Conservation (phyloP, 92 coral and sea anemone genomes). For the Paramuricea clavata region DNA sequence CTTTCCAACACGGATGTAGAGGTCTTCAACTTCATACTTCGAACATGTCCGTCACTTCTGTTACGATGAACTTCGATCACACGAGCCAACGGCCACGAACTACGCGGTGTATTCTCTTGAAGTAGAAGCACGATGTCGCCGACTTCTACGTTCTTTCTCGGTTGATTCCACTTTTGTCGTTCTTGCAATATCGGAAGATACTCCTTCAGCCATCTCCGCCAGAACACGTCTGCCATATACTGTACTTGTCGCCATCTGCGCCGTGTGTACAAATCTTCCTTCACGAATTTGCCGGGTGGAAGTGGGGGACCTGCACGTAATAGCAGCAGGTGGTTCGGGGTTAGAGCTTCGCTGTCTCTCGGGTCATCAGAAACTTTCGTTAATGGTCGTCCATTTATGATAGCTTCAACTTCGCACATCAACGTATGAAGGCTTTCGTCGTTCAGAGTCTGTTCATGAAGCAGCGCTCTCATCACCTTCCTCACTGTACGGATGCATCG, state of each 20-base stretch:
- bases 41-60: conserved; percentile 16
- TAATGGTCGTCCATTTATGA: conserved; percentile 44
- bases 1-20: conserved; percentile 23
- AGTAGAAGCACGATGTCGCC: conserved; percentile 51
- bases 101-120: conserved; percentile 34
- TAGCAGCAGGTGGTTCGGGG: conserved; percentile 35
- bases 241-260: conserved; percentile 39
- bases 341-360: conserved; percentile 17
- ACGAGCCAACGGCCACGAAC: conserved; percentile 53
- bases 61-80: conserved; percentile 30
- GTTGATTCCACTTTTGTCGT: conserved; percentile 42
- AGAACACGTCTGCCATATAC: conserved; percentile 24
- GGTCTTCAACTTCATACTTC: conserved; percentile 39
- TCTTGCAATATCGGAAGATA: conserved; percentile 33
- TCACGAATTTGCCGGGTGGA: conserved; percentile 36
- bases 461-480: conserved; percentile 8
- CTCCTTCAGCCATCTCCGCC: conserved; percentile 21
- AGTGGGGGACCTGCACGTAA: conserved; percentile 12
- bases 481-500: conserved; percentile 27
- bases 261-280: conserved; percentile 11
- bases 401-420: conserved; percentile 49
- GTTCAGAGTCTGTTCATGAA: conserved; percentile 30
- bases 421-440: conserved; percentile 45
- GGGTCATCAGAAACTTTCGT: conserved; percentile 32
- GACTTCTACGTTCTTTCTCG: conserved; percentile 30